These are phyloP conservation scores for Coracopsis vasa DNA, from an alignment of 2,113 vertebrate genomes.

Conservation along the genomic window DNA sequence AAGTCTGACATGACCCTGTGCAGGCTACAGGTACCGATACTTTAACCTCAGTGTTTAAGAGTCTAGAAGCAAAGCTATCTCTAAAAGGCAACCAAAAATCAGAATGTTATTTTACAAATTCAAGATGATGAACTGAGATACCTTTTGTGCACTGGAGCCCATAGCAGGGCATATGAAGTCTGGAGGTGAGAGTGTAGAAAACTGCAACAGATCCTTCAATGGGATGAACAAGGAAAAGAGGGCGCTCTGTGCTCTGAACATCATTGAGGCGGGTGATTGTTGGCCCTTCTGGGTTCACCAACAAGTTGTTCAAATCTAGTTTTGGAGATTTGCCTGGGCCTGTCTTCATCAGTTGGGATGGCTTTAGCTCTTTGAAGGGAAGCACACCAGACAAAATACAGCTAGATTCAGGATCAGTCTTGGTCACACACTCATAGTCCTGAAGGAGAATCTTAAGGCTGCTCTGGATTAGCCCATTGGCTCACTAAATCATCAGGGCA, in stretches of 20 bases:
- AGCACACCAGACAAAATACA: neutral
- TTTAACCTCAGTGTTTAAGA: neutral
- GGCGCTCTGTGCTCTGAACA: slow-evolving; percentile 82
- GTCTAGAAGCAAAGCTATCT: neutral
- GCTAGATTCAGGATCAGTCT: neutral
- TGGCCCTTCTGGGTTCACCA: slow-evolving; percentile 87
- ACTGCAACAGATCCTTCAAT: slow-evolving; percentile 90
- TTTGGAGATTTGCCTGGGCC: slow-evolving; percentile 42
- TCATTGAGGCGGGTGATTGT: slow-evolving; percentile 83
- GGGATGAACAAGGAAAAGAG: slow-evolving; percentile 92
- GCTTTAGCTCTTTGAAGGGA: slow-evolving; percentile 56
- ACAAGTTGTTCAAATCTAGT: slow-evolving; percentile 78
- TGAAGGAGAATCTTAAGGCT: neutral
- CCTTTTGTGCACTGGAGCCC: slow-evolving; percentile 95
- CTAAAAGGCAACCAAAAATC: neutral
- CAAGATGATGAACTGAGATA: slow-evolving; percentile 42
- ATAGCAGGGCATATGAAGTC: slow-evolving; percentile 88
- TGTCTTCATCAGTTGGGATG: slow-evolving; percentile 28
- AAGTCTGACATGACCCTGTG: neutral
- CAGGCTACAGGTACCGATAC: neutral
- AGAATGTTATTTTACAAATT: neutral
- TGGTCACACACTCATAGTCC: neutral
- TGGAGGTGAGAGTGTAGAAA: slow-evolving; percentile 83
- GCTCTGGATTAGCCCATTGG: neutral
- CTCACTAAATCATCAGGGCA: neutral